Base-by-base conservation (phyloP, 2,888 invertebrate genomes). In the Macrophya alboannulata region DNA sequence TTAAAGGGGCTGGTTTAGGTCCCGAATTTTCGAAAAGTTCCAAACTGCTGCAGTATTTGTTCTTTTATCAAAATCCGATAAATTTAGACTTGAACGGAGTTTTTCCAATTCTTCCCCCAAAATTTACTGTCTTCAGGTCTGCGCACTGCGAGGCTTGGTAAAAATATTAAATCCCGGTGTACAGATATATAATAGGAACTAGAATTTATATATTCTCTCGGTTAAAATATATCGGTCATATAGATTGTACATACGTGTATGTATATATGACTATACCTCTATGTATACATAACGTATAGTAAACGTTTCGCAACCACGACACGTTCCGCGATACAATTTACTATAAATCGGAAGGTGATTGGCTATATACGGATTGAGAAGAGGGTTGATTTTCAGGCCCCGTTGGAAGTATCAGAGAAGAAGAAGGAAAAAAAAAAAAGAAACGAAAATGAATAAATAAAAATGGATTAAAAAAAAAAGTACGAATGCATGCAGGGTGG, bases 261-360 rank as follows among this genome's bases (percentile, higher is more conserved):
- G 1, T 17, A 55, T 31, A 68, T 15, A 55, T 55, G 1, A 2
- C 4, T 31, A 68, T 68, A 68, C 15, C 8, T 68, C 8, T n/a
- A 72, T 71, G 17, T 37, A n/a, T n/a, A n/a, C n/a, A n/a, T n/a
- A n/a, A n/a, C n/a, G 15, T 45, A 55, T 48, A 51, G 55, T 51
- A 51, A 77, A 77, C 37, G 51, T 77, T 77, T 77, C 51, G 55
- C 17, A 77, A 77, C 55, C 77, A 55, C 77, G 9, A 77, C 77
- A 77, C 77, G 77, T 77, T 55, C 55, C 77, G 51, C 77, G 55
- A 77, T 51, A 77, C 77, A 77, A 77, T 77, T 77, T 77, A 25
- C 77, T 77, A 25, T 55, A 77, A 77, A 77, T 77, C 77, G 77
- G 77, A 77, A 55, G 51, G 51, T 77, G 77, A 77, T 77, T 77